phyloP scores from a whole-genome alignment of 2,113 vertebrate species.

The Dipodomys ordii region DNA sequence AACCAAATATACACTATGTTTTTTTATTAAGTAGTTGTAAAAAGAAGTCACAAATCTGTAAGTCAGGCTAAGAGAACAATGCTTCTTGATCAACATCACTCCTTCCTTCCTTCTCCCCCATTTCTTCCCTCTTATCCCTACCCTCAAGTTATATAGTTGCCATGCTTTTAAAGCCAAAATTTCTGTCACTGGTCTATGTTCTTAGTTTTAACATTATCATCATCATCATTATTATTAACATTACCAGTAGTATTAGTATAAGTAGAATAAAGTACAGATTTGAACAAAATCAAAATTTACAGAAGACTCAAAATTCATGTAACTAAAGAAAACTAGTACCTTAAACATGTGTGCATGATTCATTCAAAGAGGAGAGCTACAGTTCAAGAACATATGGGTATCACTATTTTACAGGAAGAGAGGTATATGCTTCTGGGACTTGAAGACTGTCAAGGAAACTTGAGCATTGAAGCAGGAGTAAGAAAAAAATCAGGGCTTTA shows the following conservation, averaged over 20 bases:
- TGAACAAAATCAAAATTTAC: constrained; percentile 31
- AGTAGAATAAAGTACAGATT: constrained; percentile 30
- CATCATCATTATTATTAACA: no score
- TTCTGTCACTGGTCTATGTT: not conserved
- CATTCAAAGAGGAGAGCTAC: no score
- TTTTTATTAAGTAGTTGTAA: not conserved
- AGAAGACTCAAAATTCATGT: not conserved
- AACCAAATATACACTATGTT: not conserved
- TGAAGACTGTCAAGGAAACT: not conserved
- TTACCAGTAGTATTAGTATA: not conserved
- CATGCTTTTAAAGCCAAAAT: not conserved
- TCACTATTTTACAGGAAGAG: not conserved
- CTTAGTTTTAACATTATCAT: no score
- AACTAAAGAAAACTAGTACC: not conserved
- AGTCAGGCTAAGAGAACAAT: no score
- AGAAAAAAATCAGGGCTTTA: not conserved
- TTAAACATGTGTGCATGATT: no score
- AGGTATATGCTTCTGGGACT: not conserved
- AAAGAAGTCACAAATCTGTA: no score
- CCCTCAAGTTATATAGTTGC: no score
- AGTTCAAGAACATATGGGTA: not conserved
- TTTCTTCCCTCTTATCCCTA: no score
- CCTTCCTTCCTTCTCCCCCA: no score
- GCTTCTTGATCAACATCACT: no score
- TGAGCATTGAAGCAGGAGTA: not conserved